These are phyloP conservation scores for Tragelaphus buxtoni DNA, from an alignment of 2,113 vertebrate species.

Conservation along the genomic window DNA sequence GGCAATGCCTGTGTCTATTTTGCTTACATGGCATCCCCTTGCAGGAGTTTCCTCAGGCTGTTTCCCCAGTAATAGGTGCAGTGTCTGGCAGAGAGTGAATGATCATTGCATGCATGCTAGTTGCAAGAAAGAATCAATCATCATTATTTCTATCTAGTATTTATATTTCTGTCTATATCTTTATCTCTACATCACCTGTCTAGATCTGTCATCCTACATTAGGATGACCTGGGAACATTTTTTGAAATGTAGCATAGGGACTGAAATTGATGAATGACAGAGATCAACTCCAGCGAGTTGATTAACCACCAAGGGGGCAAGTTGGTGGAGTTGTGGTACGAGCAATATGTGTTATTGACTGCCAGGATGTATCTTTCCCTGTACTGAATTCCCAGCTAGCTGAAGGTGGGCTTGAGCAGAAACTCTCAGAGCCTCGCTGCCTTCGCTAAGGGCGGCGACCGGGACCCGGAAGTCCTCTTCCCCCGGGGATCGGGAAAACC, in stretches of 20 bases:
- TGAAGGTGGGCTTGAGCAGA: background rate
- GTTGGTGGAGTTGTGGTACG: conserved; percentile 19
- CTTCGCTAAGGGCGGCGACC: rapidly evolving
- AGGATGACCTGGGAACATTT: conserved; percentile 16
- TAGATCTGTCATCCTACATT: background rate
- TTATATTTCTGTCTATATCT: background rate
- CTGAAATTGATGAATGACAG: background rate
- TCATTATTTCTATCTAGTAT: background rate
- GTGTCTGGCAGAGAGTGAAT: background rate
- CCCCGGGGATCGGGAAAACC: background rate
- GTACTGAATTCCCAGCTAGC: background rate
- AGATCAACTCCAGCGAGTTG: background rate
- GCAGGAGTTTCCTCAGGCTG: background rate
- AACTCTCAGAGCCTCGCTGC: background rate
- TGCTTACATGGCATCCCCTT: conserved; percentile 8
- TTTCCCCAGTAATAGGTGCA: background rate
- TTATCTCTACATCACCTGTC: background rate
- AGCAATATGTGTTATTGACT: background rate
- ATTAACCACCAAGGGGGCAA: background rate
- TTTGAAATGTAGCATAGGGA: background rate
- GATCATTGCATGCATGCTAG: background rate
- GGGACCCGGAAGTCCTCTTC: background rate
- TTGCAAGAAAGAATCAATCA: background rate
- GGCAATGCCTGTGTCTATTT: background rate
- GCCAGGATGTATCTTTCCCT: background rate